Base-by-base conservation (phyloP, 1,140 invertebrate genomes). In the Whitmania pigra region DNA sequence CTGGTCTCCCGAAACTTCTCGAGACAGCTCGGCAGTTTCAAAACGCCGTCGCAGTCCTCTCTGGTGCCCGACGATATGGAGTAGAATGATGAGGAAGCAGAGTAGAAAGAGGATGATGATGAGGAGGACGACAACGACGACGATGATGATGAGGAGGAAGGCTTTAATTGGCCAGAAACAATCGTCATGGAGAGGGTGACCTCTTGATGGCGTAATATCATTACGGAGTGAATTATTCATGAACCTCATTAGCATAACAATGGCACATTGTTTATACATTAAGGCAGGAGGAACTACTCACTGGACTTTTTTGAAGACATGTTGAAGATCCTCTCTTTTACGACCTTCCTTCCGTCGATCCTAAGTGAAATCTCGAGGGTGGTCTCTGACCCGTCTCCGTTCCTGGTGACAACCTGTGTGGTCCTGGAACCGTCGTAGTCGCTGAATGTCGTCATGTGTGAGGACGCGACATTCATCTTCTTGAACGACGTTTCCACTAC, bases 351-450 rank as follows among this genome's bases (percentile, higher is more conserved):
- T 63, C 57, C 57, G 29, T 25, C 57, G 9, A 63, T 13, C 20
- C 57, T 20, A 0, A 31, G 13, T 0, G 76, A 74, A 25, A 78
- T 67, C 67, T 78, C 76, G 9, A 75, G 77, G 0, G 78, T 73
- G 17, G 74, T 75, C 73, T 77, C 78, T 29, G 43, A 74, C 53
- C 76, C 72, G 67, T 75, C 72, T 29, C 77, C 76, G 29, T 79
- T 76, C 22, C 31, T 57, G 13, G 73, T 67, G 15, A 79, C 75
- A 0, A 76, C 78, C 29, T 77, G 76, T 31, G 76, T 74, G 0
- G 77, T 78, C 73, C 79, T 76, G 67, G 79, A 80, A 4, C 79
- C 80, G 74, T 81, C 79, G 71, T 81, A 81, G 73, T 81, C 79
- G 54, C 76, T 76, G 53, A 79, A 74, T 43, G 76, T 78, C 54